Base-by-base conservation (phyloP, 2,113 vertebrate genomes). In the Pelecanus crispus region DNA sequence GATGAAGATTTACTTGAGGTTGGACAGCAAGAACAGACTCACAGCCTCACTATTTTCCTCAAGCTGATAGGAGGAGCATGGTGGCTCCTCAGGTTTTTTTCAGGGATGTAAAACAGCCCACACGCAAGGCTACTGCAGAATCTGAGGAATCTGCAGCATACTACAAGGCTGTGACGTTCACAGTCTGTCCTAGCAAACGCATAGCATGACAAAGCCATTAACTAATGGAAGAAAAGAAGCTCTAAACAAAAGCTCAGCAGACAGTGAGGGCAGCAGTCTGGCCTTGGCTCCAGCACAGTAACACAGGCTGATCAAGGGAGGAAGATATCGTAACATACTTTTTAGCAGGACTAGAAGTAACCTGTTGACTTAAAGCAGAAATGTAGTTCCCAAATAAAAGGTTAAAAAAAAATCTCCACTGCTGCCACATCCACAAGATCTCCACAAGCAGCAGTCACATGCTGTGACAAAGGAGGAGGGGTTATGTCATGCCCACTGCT, bases 181-280 rank as follows among this genome's bases (percentile, higher is more conserved):
- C 25, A 73, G 62, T 36, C 50, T 83, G 71, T 45, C 59, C 59
- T 29, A 90, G 63, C 63, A 91, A 86, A 81, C 82, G 65, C 2
- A 13, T 22, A 77, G 88, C 83, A 49, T 71, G 91, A 88, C 86
- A 86, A 86, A 71, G 77, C 55, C 86, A 83, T 81, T 86, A 73
- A 88, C 63, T 88, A 53, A 71, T 88, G 86, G 88, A 71, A 94
- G 94, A 87, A 79, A 75, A 74, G n/a, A 67, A 63, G 42, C 38
- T 77, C 91, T 88, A 91, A 94, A 95, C 63, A 81, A 88, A 88
- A 86, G 72, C 72, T 67, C 59, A 86, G 92, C 83, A 92, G 91
- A 68, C 80, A 86, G 45, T 4, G 16, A 58, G 26, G 82, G 90
- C 91, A 92, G 38, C 71, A 45, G 40, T 10, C 42, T 0, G 4